Base-by-base conservation (phyloP, 1,140 invertebrate genomes). In the Piezodorus guildinii region DNA sequence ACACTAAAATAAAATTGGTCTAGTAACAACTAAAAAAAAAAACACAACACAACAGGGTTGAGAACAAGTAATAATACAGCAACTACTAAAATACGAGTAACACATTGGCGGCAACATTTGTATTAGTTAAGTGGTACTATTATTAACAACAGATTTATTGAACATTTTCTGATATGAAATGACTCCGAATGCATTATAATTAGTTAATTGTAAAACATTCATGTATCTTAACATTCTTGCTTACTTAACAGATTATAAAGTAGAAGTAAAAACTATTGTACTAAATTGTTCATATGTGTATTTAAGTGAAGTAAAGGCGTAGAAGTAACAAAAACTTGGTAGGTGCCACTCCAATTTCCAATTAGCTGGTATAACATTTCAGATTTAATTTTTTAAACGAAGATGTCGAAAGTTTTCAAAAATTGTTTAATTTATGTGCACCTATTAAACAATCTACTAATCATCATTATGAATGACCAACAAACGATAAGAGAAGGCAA, bases 121-220 rank as follows among this genome's bases (percentile, higher is more conserved):
- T 23, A 56, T 19, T 23, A 56, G 17, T 23, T 56, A 39, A 4
- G 21, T 27, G 21, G 52, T 56, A 62, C 45, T 62, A 46, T 27
- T 46, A 14, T 21, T 19, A 34, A 19, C 23, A 62, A 62, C 46
- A 27, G 39, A 44, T 27, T 63, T 63, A 51, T 19, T 51, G 54
- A 60, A 51, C 64, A 65, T 59, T 58, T 34, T 62, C 60, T 39
- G 60, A 62, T 51, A 62, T 46, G 21, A 63, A 56, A 56, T 56
- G 52, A 56, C 52, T 56, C 52, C 52, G 52, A 56, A 56, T 56
- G 52, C 52, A 25, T 56, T 56, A 56, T 25, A 56, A 56, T 56
- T 56, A 56, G 23, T 56, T 60, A 65, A 65, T 54, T 60, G 63
- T 61, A 65, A 65, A 65, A 65, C 63, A 65, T 65, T 65, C 45